phyloP scores from a whole-genome alignment of 2,113 vertebrate genomes.

The Cinclus mexicanus region DNA sequence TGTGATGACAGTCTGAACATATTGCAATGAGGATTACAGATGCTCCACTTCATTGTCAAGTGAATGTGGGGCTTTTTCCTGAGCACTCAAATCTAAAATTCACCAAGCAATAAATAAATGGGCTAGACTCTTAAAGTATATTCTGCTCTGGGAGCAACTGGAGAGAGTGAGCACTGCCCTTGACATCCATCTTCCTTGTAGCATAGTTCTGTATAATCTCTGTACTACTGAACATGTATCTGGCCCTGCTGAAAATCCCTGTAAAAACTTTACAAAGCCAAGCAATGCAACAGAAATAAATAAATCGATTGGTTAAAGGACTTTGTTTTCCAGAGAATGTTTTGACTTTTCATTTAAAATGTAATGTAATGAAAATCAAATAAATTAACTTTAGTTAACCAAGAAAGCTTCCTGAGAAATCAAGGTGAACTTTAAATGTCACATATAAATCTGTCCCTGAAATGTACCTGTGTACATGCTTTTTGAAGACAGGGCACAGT shows the following conservation, averaged over 20 bases:
- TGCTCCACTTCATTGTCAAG: not conserved
- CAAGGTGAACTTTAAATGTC: not conserved
- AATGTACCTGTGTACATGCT: accelerated
- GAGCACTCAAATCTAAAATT: not conserved
- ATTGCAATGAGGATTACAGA: not conserved
- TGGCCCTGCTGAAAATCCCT: not conserved
- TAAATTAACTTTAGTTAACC: not conserved
- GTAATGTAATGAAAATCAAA: not conserved
- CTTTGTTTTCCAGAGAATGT: not conserved
- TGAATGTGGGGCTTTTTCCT: not conserved
- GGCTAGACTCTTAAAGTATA: not conserved
- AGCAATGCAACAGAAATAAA: not conserved
- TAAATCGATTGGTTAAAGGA: not conserved
- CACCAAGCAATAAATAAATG: not conserved
- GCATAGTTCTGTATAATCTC: not conserved
- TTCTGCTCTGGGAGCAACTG: not conserved
- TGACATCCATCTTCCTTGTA: not conserved
- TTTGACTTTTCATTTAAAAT: not conserved
- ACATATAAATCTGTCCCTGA: not conserved
- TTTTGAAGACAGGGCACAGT: not conserved
- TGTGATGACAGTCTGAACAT: not conserved
- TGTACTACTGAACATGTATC: not conserved
- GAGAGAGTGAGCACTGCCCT: not conserved
- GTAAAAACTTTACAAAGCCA: not conserved
- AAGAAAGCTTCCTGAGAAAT: not conserved